Conservation (phyloP, 2,888 invertebrate species). For the Trichogramma dendrolimi region DNA sequence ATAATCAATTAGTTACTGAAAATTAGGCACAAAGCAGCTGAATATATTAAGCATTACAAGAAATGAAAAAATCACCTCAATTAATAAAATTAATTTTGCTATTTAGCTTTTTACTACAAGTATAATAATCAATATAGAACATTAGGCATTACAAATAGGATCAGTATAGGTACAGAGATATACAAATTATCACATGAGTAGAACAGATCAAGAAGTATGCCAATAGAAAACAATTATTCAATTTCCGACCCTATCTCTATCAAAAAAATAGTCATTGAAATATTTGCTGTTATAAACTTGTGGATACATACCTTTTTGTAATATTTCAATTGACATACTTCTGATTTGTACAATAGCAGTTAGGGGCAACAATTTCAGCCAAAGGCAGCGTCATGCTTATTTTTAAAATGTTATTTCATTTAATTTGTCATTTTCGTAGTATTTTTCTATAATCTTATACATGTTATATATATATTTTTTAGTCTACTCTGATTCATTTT, state of each 20-base stretch:
- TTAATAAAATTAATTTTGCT: conserved; percentile 19
- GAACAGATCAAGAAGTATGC: conserved; percentile 41
- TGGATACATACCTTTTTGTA: background rate
- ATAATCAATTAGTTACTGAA: background rate
- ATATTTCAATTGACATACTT: conserved; percentile 24
- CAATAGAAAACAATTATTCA: conserved; percentile 9
- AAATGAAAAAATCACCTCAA: conserved; percentile 31
- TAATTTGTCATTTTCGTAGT: conserved; percentile 24
- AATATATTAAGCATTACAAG: conserved; percentile 27
- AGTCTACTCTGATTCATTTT: conserved; percentile 32
- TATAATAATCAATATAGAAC: conserved; percentile 17
- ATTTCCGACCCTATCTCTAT: background rate
- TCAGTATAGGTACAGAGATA: conserved; percentile 48
- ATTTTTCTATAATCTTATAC: conserved; percentile 18
- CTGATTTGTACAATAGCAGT: conserved; percentile 45
- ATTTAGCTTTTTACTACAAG: conserved; percentile 25
- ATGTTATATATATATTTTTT: conserved; percentile 29
- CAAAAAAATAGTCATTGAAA: background rate
- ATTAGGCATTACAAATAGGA: conserved; percentile 31
- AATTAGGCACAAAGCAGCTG: conserved; percentile 35
- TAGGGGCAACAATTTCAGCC: conserved; percentile 49
- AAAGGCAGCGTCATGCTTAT: conserved; percentile 48
- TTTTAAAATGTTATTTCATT: conserved; percentile 35
- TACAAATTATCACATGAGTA: conserved; percentile 51
- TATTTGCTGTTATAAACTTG: background rate